Base-by-base conservation (phyloP, 2,888 invertebrate genomes). In the Pristionchus entomophagus region DNA sequence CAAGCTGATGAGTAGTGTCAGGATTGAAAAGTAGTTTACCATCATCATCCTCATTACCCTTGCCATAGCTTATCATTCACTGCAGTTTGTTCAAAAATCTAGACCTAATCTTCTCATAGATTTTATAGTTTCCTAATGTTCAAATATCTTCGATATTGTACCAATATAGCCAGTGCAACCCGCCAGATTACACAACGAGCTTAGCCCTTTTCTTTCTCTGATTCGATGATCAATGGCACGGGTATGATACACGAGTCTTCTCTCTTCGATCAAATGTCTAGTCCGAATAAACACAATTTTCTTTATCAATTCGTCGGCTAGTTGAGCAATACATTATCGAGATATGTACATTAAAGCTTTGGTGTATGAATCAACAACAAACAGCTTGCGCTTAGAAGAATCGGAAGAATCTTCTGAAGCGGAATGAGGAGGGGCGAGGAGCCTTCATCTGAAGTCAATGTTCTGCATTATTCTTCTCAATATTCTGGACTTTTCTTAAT, bases 341-440 rank as follows among this genome's bases (percentile, higher is more conserved):
- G 65, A 69, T 73, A 73, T 73, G 73, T 73, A 73, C 73, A 73
- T 35, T 73, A 73, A 73, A 73, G 73, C 73, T 73, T 69, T 45
- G 73, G 73, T n/a, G 41, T 12, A 10, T 2, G 45, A 26, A 38
- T 69, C 65, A 69, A 69, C 19, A 38, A n/a, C n/a, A n/a, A n/a
- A n/a, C n/a, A 22, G n/a, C 19, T 56, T 17, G 22, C 5, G 56
- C 56, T 22, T 22, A 56, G 41, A 69, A 38, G 51, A 51, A 77
- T 45, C 45, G 17, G 29, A 41, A 22, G 78, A 80, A 80, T 29
- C 78, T 14, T 49, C 49, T 29, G 49, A 35, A 49, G 12, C 32
- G 78, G 78, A 80, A 49, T 5, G 32, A 51, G 4, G 49, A 17
- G 14, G 51, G 41, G 41, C 38, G 73, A 41, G 73, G 73, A 12